Percentiles rank a stretch among this genome's conserved stretches.
phyloP scores from a whole-genome alignment of 2,113 vertebrate genomes.

The Petrocephalus zakoni region DNA sequence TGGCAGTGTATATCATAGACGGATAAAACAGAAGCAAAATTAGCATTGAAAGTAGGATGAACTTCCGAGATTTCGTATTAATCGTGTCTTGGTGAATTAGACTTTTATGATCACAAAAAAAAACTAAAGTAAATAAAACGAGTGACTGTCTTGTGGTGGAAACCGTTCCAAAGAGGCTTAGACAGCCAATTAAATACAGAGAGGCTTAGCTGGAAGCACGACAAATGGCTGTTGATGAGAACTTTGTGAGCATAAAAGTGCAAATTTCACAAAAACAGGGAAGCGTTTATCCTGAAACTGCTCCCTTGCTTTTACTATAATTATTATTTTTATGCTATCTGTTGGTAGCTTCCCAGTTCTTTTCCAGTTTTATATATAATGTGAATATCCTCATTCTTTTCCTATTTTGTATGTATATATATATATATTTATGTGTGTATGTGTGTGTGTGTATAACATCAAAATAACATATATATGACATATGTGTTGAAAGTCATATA shows the following conservation, averaged over 20 bases:
- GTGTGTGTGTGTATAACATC: no score
- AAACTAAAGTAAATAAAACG: background rate
- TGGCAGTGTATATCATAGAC: background rate
- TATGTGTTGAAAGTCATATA: no score
- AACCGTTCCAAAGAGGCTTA: background rate
- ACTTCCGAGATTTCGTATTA: background rate
- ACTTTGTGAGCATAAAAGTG: background rate
- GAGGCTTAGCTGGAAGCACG: constrained; percentile 3
- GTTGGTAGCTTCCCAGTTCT: no score
- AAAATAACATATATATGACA: no score
- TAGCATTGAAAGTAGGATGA: background rate
- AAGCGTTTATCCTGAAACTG: background rate
- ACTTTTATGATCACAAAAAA: constrained; percentile 3
- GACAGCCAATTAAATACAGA: constrained; percentile 3
- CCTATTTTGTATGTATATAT: no score
- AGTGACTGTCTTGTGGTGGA: background rate
- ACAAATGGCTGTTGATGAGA: background rate
- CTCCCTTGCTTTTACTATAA: background rate
- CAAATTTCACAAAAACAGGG: background rate
- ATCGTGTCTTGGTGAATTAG: background rate
- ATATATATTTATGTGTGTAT: no score
- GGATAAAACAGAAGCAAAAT: background rate
- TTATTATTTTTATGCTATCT: no score
- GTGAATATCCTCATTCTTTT: background rate
- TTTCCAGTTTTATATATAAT: background rate